Evolutionary conservation across 2,888 invertebrate species (phyloP).

Genomic region (Mesochorus sp.): DNA sequence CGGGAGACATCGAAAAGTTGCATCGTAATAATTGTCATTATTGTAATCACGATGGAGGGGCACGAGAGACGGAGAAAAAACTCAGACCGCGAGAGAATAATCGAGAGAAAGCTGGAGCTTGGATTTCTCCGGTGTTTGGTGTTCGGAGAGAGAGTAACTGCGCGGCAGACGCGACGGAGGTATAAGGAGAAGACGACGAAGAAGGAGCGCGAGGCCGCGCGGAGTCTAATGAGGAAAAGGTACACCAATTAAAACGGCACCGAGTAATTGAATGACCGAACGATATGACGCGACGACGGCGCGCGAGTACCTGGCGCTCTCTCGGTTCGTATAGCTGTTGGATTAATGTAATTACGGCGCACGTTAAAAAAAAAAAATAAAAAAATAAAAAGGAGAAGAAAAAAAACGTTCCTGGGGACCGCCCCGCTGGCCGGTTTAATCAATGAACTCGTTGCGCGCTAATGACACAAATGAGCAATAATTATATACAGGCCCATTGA

Average conservation of each 20-base stretch:
- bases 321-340: conserved; percentile 31
- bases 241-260: conserved; percentile 74
- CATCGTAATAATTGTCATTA: not conserved
- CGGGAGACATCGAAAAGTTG: not conserved
- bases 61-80: not conserved
- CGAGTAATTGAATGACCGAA: conserved; percentile 74
- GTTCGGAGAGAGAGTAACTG: too few species aligned
- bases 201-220: conserved; percentile 46
- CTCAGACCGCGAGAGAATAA: not conserved
- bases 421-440: conserved; percentile 70
- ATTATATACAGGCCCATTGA: conserved; percentile 62
- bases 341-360: conserved; percentile 74
- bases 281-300: conserved; percentile 61
- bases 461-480: conserved; percentile 70
- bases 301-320: conserved; percentile 17
- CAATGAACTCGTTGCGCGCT: conserved; percentile 69
- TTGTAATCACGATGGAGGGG: too few species aligned
- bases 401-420: conserved; percentile 43
- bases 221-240: conserved; percentile 71
- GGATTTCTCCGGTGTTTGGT: not conserved
- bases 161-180: not conserved
- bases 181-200: conserved; percentile 13
- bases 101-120: conserved; percentile 10
- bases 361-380: too few species aligned
- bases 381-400: too few species aligned